A percentile compares a stretch with the other conserved stretches of the same genome.
Evolutionary conservation across 1,140 invertebrate species (phyloP).

Genomic region (Zaprionus lachaisei): DNA sequence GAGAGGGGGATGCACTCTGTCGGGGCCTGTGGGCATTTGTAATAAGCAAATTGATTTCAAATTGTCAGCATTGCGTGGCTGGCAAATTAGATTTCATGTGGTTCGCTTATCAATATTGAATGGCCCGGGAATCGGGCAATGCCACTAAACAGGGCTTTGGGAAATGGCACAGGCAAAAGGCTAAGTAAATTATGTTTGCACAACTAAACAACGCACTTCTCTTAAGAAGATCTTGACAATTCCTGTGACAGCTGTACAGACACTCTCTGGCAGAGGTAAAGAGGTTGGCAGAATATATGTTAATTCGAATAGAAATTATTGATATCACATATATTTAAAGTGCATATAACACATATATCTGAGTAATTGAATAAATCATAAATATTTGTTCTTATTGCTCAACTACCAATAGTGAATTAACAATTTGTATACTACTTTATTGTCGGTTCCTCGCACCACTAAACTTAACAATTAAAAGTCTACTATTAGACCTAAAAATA

Average conservation of each 20-base stretch:
- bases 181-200: not conserved
- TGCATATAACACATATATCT: too few relatives aligned
- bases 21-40: slow-evolving; percentile 54
- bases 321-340: too few relatives aligned
- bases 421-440: too few relatives aligned
- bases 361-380: too few relatives aligned
- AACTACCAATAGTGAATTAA: too few relatives aligned
- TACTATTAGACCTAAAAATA: too few relatives aligned
- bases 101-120: slow-evolving; percentile 61
- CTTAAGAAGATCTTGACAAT: not conserved
- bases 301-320: too few relatives aligned
- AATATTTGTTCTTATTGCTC: too few relatives aligned
- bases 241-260: not conserved
- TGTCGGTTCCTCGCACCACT: too few relatives aligned
- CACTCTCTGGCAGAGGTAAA: too few relatives aligned
- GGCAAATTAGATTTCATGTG: slow-evolving; percentile 68
- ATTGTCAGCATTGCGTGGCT: slow-evolving; percentile 67
- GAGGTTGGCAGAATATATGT: too few relatives aligned
- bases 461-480: too few relatives aligned
- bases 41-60: slow-evolving; percentile 79
- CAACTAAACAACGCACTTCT: not conserved
- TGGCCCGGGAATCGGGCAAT: slow-evolving; percentile 6
- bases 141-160: not conserved
- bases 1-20: not conserved
- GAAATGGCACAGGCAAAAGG: not conserved